Base-by-base conservation (phyloP, 2,113 vertebrate genomes). In the Tetraodon nigroviridis region DNA sequence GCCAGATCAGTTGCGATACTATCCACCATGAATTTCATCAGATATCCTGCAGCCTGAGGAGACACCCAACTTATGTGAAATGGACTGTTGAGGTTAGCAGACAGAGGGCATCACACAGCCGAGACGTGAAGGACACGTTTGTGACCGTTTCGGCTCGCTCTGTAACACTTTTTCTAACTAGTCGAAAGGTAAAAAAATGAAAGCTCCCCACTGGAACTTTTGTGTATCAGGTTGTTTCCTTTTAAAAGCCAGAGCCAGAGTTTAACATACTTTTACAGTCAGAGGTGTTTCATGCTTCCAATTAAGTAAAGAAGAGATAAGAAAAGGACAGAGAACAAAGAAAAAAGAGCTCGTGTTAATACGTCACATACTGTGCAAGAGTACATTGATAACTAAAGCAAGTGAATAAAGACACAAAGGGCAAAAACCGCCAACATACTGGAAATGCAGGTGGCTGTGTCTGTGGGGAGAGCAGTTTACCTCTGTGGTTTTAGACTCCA, bases 41-140 rank as follows among this genome's bases (percentile, higher is more conserved):
- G 67, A 80, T 82, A 89, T 82, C 92, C 91, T 90, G 90, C 86
- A 85, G 93, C 80, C 92, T 95, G 92, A 87, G 91, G 84, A 83
- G 92, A 94, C 84, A 96, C 83, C 91, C 83, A 91, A 78, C 94
- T 93, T 93, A 93, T 83, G 92, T 93, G 89, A 90, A 91, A 93
- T 85, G 91, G 89, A 90, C 84, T 89, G 88, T 87, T 92, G 90
- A 91, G 78, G 89, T 91, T 91, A 91, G 57, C 41, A 70, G 47
- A 75, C 51, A 81, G 50, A 72, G 58, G 67, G 55, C 40, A 59
- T 61, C 69, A 70, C 41, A 72, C 53, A 63, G 54, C 60, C n/a
- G 66, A 59, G n/a, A 69, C 0, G 5, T 13, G 1, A 24, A 61
- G 24, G 64, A 17, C 7, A 50, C 57, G 50, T 19, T 61, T 22